phyloP scores from a whole-genome alignment of 1,140 invertebrate genomes.

The Meloidogyne hapla region DNA sequence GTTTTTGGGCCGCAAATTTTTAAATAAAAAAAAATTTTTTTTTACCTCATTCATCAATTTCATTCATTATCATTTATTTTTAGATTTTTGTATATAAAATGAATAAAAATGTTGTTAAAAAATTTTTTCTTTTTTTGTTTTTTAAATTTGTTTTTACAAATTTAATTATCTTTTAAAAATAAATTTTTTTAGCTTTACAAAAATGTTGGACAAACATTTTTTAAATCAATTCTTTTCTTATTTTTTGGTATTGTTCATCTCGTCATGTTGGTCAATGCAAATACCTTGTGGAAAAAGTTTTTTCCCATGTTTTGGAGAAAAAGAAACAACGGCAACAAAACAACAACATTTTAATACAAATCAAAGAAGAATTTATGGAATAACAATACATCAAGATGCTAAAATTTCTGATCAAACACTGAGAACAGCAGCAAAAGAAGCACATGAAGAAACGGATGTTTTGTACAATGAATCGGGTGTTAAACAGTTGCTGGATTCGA shows the following conservation, averaged over 20 bases:
- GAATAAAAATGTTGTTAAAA: too few relatives aligned
- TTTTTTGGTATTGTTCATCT: not conserved
- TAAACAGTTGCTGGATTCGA: constrained; percentile 22
- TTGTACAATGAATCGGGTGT: constrained; percentile 33
- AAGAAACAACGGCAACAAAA: not conserved
- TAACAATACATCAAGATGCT: not conserved
- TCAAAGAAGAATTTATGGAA: not conserved
- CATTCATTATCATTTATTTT: too few relatives aligned
- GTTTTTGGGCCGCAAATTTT: too few relatives aligned
- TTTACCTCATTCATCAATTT: too few relatives aligned
- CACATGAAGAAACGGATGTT: constrained; percentile 32
- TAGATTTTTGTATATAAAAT: too few relatives aligned
- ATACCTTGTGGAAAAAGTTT: constrained; percentile 44
- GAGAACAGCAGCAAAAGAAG: constrained; percentile 28
- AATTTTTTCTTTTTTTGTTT: not conserved
- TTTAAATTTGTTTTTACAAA: not conserved
- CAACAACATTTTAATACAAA: not conserved
- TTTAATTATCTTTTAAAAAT: not conserved
- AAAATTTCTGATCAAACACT: constrained; percentile 27
- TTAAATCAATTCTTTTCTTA: not conserved
- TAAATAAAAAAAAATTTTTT: too few relatives aligned
- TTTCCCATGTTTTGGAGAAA: constrained; percentile 30
- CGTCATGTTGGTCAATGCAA: constrained; percentile 21
- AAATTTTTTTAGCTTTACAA: not conserved
- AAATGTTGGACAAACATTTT: not conserved